Conservation (phyloP, 2,113 vertebrate species). For the Cyprinus carpio region DNA sequence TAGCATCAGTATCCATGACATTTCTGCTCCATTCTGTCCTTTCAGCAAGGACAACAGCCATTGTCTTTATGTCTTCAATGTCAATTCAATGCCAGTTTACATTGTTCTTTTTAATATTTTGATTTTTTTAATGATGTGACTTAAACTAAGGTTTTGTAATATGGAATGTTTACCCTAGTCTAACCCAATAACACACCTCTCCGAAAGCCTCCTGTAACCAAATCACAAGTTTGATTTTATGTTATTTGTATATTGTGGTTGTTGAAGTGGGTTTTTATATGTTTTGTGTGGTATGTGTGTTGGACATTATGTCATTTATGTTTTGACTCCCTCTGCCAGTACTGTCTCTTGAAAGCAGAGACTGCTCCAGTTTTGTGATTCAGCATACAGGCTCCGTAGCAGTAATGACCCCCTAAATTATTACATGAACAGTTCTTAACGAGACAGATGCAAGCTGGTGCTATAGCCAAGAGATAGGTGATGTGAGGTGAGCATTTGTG, state of each 20-base stretch:
- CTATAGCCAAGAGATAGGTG: neutral
- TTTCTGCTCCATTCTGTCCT: no score
- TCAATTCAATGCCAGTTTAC: no score
- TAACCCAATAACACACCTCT: neutral
- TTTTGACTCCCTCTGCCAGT: slow-evolving; percentile 27
- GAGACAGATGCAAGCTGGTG: neutral
- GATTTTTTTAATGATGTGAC: no score
- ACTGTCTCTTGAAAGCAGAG: slow-evolving; percentile 14
- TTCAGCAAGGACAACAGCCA: no score
- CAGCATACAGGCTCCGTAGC: slow-evolving; percentile 13
- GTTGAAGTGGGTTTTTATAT: no score
- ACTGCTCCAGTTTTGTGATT: neutral
- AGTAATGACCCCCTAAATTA: slow-evolving; percentile 20
- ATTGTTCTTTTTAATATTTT: no score
- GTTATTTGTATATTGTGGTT: no score
- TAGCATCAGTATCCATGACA: no score
- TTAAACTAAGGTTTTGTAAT: neutral
- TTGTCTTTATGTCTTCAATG: no score
- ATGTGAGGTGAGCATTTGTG: neutral
- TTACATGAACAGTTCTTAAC: neutral
- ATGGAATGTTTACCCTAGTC: neutral
- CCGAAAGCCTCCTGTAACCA: neutral
- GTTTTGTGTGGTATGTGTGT: no score
- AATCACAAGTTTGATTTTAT: slow-evolving; percentile 4
- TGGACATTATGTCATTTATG: no score